phyloP scores from a whole-genome alignment of 2,888 invertebrate genomes.

The Ganaspis brasiliensis region DNA sequence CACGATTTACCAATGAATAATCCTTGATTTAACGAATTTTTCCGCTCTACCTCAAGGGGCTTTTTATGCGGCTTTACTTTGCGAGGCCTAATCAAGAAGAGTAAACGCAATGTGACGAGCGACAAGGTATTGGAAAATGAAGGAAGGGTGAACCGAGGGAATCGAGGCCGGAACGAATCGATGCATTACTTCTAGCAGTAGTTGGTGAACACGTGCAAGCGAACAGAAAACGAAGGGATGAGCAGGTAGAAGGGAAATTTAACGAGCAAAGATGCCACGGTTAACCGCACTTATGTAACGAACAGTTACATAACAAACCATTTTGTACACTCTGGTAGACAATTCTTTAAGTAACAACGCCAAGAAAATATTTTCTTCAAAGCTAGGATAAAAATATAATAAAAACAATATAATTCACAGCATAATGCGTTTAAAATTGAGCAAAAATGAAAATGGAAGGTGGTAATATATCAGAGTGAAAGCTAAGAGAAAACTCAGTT shows the following conservation, averaged over 20 bases:
- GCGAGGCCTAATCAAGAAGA: conserved; percentile 79
- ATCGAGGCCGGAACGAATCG: conserved; percentile 73
- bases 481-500: too few species aligned
- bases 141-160: conserved; percentile 60
- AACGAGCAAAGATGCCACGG: neutral
- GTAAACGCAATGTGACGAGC: conserved; percentile 76
- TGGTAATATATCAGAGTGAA: too few species aligned
- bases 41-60: conserved; percentile 55
- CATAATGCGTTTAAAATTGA: too few species aligned
- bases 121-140: conserved; percentile 55
- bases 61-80: conserved; percentile 67
- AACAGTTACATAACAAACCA: too few species aligned
- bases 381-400: too few species aligned
- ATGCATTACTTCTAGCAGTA: conserved; percentile 73
- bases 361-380: too few species aligned
- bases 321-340: too few species aligned
- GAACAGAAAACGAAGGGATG: conserved; percentile 31
- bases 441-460: too few species aligned
- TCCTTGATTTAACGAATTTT: conserved; percentile 56
- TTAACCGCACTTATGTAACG: neutral
- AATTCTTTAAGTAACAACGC: too few species aligned
- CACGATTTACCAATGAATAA: conserved; percentile 16
- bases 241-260: conserved; percentile 44
- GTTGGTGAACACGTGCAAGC: conserved; percentile 62
- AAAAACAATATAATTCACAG: too few species aligned